Conservation (phyloP, 2,797 vertebrate genomes). For the Diplodus sargus region DNA sequence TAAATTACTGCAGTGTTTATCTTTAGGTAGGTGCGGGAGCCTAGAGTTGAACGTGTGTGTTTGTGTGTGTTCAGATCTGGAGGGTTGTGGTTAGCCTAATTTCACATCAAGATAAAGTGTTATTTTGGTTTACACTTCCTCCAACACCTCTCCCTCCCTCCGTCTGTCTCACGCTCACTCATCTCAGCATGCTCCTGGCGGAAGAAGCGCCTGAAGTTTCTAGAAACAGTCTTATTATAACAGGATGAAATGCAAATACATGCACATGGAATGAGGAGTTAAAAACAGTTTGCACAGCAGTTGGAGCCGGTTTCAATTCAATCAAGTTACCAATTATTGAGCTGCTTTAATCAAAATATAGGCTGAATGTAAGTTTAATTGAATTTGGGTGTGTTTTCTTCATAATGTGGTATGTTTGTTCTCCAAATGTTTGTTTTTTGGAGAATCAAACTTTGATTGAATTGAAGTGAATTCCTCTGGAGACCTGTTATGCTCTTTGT, state of each 20-base stretch:
- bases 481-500: background rate
- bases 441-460: background rate
- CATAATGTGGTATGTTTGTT: background rate
- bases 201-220: slow-evolving; percentile 33
- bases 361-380: background rate
- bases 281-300: slow-evolving; percentile 9
- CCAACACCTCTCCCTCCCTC: slow-evolving; percentile 25
- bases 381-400: background rate
- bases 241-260: slow-evolving; percentile 15
- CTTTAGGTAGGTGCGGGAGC: slow-evolving; percentile 26
- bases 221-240: slow-evolving; percentile 42
- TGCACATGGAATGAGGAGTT: slow-evolving; percentile 10
- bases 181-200: slow-evolving; percentile 50
- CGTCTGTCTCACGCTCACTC: slow-evolving; percentile 54
- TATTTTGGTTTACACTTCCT: slow-evolving; percentile 67
- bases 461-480: slow-evolving; percentile 1
- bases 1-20: slow-evolving; percentile 40
- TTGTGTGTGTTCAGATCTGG: slow-evolving; percentile 30
- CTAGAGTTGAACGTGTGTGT: slow-evolving; percentile 18
- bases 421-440: background rate
- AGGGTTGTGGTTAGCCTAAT: slow-evolving; percentile 56
- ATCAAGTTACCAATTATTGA: slow-evolving; percentile 10
- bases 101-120: slow-evolving; percentile 61
- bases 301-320: slow-evolving; percentile 9
- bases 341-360: slow-evolving; percentile 7